Evolutionary conservation across 2,797 vertebrate genomes (phyloP).

Genomic region (Tragopan temminckii): DNA sequence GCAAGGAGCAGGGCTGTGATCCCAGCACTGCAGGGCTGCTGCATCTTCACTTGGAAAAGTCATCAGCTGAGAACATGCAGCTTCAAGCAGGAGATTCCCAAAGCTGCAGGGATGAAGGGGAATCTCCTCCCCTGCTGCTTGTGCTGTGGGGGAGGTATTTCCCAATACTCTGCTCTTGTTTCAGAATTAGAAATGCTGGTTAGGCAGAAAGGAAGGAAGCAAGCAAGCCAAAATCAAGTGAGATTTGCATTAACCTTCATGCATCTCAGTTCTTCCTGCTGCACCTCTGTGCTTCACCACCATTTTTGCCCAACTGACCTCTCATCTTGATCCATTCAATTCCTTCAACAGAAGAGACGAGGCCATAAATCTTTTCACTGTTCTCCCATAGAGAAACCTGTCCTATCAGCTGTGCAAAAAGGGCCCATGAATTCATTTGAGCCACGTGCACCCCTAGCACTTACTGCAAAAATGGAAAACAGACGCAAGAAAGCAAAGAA

Average conservation of each 20-base stretch:
- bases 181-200: neutral
- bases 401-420: neutral
- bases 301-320: neutral
- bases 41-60: fast-evolving
- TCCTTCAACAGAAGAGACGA: neutral
- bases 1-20: fast-evolving
- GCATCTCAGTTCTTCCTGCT: fast-evolving
- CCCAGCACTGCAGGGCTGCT: fast-evolving
- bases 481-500: neutral
- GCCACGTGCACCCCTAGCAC: neutral
- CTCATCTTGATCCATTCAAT: neutral
- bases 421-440: neutral
- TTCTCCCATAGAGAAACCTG: neutral
- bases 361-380: neutral
- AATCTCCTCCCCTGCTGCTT: neutral
- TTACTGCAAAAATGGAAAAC: neutral
- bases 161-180: fast-evolving
- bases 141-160: neutral
- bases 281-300: neutral
- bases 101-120: neutral
- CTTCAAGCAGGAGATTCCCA: neutral
- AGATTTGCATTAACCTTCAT: neutral
- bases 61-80: neutral
- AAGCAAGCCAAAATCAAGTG: neutral
- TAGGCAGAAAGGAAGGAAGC: neutral